Base-by-base conservation (phyloP, 2,888 invertebrate species). In the Volucella zonaria region DNA sequence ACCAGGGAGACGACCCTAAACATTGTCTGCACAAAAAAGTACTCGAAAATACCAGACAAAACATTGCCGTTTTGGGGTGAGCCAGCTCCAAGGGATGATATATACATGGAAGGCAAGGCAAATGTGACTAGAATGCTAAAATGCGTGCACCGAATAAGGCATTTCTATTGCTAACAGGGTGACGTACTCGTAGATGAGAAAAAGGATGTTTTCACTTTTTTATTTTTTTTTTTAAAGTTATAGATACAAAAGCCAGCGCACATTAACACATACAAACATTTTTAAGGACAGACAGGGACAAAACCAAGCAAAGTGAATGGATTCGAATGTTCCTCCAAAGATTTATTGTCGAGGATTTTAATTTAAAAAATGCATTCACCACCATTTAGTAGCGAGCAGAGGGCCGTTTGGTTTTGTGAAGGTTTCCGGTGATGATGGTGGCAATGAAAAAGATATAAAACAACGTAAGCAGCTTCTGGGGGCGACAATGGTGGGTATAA, bases 311-410 rank as follows among this genome's bases (percentile, higher is more conserved):
- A 68, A 62, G 56, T 76, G 76, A 81, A 76, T 81, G 71, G 68
- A 77, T 85, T 81, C 73, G 54, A 75, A 83, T 76, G 81, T 64
- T 81, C 71, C 68, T 73, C 51, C 49, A 51, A 80, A 85, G 85
- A 85, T 85, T 85, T 85, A 85, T 81, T 77, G 85, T 81, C 68
- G 51, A 77, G 81, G 76, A 85, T 85, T 85, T 85, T 85, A 85
- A 85, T 85, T 85, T 85, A 85, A 85, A 85, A 85, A 85, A 85
- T 85, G 81, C 85, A 85, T 85, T 73, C 81, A 85, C 43, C 79
- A 76, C 56, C 80, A 18, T 54, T 83, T 23, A 52, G 31, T 31
- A 6, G 54, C 18, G 66, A 43, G 56, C 15, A 64, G 31, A 64
- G 68, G 66, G 12, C n/a, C 40, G 42, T n/a, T 15, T 6, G 71